Evolutionary conservation across 2,113 vertebrate species (phyloP), one percentile per base, ranked within the genome.

Genomic region (Onychostoma macrolepis): DNA sequence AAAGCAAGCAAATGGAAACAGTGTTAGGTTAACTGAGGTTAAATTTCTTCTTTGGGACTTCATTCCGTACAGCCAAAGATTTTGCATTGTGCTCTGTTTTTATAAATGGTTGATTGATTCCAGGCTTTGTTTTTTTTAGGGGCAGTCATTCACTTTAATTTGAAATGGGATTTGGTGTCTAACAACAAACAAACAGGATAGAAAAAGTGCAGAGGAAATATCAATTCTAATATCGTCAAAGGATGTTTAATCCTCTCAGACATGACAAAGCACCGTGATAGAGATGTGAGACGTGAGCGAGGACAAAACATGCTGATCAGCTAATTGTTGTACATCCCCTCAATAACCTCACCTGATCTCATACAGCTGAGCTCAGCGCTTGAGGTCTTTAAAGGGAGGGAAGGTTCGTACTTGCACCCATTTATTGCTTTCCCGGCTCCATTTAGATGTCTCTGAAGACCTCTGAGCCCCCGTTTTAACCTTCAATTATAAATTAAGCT

Each of bases 401-500:
- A 92, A 92, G 93, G 92, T 93, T 92, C 91, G 93, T 93, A 93
- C 90, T 91, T 92, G 92, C 93, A 94, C 89, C 93, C 92, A 93
- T 95, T 94, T 95, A 94, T 93, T 92, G 91, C 91, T 92, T 92
- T 91, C 91, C 86, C 76, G 86, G 85, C 82, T 92, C 92, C 92
- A 92, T 95, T 94, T 93, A 94, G 91, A 89, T 91, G 87, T 38
- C 92, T 91, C 92, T 91, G 90, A 93, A 78, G 89, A 92, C 90
- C 93, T 92, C 91, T 83, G 90, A 92, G 93, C 91, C 93, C 92
- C 92, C 92, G 90, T 92, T 93, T 95, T 93, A 94, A 93, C 93
- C 92, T 91, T 95, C 94, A 94, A 95, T 95, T 94, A 95, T 93
- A 93, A 95, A 93, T 93, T 94, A 95, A 93, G 92, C 94, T 94